A percentile compares a stretch with the other conserved stretches of the same genome.
Conservation (phyloP, 2,888 invertebrate species). For the Melieria omissa region DNA sequence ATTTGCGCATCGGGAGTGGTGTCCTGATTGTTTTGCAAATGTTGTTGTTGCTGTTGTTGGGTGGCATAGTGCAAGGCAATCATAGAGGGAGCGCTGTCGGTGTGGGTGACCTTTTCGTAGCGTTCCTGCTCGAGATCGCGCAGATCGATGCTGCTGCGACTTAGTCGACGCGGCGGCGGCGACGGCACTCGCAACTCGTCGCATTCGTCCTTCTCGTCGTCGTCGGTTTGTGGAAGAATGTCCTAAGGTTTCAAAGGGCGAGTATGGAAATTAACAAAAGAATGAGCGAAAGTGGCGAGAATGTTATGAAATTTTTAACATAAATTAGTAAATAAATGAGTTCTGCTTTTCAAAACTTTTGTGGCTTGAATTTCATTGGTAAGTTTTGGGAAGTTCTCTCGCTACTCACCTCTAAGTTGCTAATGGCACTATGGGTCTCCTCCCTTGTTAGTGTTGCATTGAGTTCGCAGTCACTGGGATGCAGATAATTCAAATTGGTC, state of each 20-base stretch:
- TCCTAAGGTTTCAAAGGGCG: not conserved
- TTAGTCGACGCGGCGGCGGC: slow-evolving; percentile 66
- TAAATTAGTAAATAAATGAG: slow-evolving; percentile 5
- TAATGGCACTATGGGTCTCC: slow-evolving; percentile 66
- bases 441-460: slow-evolving; percentile 63
- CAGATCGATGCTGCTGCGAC: slow-evolving; percentile 67
- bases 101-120: slow-evolving; percentile 67
- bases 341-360: not conserved
- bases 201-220: slow-evolving; percentile 64
- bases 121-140: slow-evolving; percentile 67
- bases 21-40: slow-evolving; percentile 6
- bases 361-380: not conserved
- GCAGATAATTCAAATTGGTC: slow-evolving; percentile 73
- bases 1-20: slow-evolving; percentile 51
- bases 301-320: slow-evolving; percentile 17
- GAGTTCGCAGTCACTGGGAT: slow-evolving; percentile 72
- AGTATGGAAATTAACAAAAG: slow-evolving; percentile 5
- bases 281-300: not conserved
- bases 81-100: slow-evolving; percentile 67
- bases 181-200: slow-evolving; percentile 67
- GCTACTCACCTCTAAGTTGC: slow-evolving; percentile 65
- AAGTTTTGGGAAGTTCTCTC: not conserved
- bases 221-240: slow-evolving; percentile 57
- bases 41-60: slow-evolving; percentile 52
- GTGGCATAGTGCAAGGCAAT: slow-evolving; percentile 62